Percentiles rank a stretch among this genome's conserved stretches.
phyloP scores from a whole-genome alignment of 1,140 invertebrate species.

The Drosophila pallidifrons region DNA sequence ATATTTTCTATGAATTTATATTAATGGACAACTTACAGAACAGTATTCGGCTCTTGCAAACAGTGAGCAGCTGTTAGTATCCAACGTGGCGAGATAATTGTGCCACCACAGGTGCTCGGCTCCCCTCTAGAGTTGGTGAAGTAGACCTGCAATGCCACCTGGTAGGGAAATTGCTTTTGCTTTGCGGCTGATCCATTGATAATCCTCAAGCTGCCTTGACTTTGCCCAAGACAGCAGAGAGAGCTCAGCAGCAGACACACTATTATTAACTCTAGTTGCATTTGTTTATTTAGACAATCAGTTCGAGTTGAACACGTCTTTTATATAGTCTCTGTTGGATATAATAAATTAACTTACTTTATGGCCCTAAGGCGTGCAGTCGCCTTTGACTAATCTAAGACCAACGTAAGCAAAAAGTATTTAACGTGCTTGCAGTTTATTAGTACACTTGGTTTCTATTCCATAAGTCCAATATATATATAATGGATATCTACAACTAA shows the following conservation, averaged over 20 bases:
- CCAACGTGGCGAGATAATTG: constrained; percentile 48
- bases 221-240: neutral
- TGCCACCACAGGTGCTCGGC: constrained; percentile 51
- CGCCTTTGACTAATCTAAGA: constrained; percentile 18
- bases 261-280: constrained; percentile 33
- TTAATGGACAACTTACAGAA: constrained; percentile 37
- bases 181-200: constrained; percentile 50
- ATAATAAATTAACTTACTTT: constrained; percentile 18
- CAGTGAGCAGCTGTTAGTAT: constrained; percentile 68
- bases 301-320: neutral
- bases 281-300: neutral
- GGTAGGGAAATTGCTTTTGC: constrained; percentile 47
- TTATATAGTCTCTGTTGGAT: constrained; percentile 36
- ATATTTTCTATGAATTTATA: too few relatives aligned
- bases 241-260: constrained; percentile 20
- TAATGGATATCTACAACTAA: neutral
- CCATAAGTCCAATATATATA: neutral
- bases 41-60: constrained; percentile 25
- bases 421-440: constrained; percentile 54
- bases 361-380: constrained; percentile 33
- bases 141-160: constrained; percentile 37
- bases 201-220: constrained; percentile 49
- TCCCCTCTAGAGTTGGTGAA: constrained; percentile 10
- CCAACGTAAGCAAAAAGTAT: constrained; percentile 32
- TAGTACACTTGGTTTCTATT: constrained; percentile 17